Percentiles rank a stretch among this genome's conserved stretches.
These are phyloP conservation scores for Nasonovia ribisnigri DNA, from an alignment of 2,888 invertebrate genomes.

Conservation along the genomic window DNA sequence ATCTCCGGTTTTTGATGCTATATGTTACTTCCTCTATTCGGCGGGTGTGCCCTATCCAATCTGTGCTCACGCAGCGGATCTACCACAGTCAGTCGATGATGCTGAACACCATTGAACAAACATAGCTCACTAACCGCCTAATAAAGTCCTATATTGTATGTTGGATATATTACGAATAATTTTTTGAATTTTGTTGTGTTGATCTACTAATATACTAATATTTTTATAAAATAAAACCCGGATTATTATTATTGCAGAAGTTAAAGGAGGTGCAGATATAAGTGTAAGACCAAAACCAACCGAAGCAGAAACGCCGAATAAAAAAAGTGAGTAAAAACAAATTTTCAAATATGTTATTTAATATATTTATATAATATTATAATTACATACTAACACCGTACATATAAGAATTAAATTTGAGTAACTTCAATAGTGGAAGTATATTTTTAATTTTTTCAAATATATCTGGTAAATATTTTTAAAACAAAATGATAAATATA, in stretches of 20 bases:
- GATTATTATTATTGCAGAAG: constrained; percentile 29
- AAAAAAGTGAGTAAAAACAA: constrained; percentile 51
- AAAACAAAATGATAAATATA: background rate
- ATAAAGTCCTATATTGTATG: constrained; percentile 12
- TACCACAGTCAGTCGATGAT: constrained; percentile 59
- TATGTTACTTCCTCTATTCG: constrained; percentile 62
- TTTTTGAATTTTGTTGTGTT: background rate
- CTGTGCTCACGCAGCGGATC: constrained; percentile 62
- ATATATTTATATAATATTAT: background rate
- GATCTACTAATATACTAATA: background rate
- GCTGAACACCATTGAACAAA: constrained; percentile 55
- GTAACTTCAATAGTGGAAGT: background rate
- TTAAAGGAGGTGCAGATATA: constrained; percentile 11
- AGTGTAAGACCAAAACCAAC: background rate
- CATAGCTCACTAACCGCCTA: background rate
- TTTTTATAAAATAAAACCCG: background rate
- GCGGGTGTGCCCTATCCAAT: constrained; percentile 61
- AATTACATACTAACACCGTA: background rate
- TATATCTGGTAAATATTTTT: background rate
- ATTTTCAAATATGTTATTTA: background rate
- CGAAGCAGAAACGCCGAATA: constrained; percentile 16
- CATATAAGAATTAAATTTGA: background rate
- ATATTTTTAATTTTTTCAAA: background rate
- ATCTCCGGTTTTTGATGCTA: constrained; percentile 61
- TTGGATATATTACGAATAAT: background rate